These are phyloP conservation scores for Procambarus virginalis DNA, from an alignment of 1,140 invertebrate genomes.

Conservation along the genomic window DNA sequence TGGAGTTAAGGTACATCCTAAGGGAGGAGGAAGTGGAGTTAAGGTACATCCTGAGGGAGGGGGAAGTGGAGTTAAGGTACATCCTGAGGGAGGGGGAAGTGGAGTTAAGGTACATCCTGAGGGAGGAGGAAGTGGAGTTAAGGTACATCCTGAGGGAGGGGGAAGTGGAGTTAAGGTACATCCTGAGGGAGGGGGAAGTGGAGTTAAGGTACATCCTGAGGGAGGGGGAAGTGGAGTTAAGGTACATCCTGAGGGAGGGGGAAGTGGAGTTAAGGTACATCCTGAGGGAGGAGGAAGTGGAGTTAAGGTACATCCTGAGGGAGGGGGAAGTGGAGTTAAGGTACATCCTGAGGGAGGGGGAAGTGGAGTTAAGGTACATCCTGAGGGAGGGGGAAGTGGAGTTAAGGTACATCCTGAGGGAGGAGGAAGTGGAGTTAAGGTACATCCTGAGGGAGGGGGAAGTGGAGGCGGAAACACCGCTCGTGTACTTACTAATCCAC, in stretches of 20 bases:
- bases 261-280: too few species aligned
- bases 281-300: conserved; percentile 74
- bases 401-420: neutral
- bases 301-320: neutral
- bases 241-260: neutral
- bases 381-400: conserved; percentile 74
- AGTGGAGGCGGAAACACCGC: too few species aligned
- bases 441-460: neutral
- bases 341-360: neutral
- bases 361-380: too few species aligned
- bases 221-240: neutral
- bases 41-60: neutral
- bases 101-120: neutral
- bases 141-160: neutral
- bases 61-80: too few species aligned
- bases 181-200: conserved; percentile 75
- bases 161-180: too few species aligned
- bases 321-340: neutral
- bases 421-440: neutral
- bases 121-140: neutral
- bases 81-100: conserved; percentile 78
- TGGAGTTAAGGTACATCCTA: neutral
- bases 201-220: neutral
- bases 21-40: neutral
- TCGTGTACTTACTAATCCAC: too few species aligned